Percentiles rank a stretch among this genome's conserved stretches.
These are phyloP conservation scores for Habropoda laboriosa DNA, from an alignment of 1,140 invertebrate species.

Conservation along the genomic window DNA sequence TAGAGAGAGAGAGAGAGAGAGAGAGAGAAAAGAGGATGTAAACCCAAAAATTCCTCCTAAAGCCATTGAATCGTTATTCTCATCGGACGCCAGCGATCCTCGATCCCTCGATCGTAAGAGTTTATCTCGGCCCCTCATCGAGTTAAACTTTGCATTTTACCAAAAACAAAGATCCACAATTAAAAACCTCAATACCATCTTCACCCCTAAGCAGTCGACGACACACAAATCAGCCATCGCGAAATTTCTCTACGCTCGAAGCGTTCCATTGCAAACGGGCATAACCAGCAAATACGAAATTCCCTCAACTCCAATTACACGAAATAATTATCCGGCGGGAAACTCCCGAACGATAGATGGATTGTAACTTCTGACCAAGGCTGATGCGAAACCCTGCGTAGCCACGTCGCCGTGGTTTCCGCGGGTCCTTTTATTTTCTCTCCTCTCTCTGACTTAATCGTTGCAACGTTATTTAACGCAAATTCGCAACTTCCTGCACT, in stretches of 20 bases:
- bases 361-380: neutral
- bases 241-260: neutral
- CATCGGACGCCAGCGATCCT: too few species aligned
- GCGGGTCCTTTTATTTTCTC: neutral
- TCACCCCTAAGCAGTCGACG: too few species aligned
- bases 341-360: constrained; percentile 11
- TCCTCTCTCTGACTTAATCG: neutral
- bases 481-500: neutral
- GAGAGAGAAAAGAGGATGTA: too few species aligned
- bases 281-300: constrained; percentile 7
- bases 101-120: too few species aligned
- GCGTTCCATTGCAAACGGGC: neutral
- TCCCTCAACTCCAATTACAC: constrained; percentile 17
- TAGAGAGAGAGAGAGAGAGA: too few species aligned
- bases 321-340: constrained; percentile 28
- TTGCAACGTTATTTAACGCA: constrained; percentile 5
- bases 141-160: too few species aligned
- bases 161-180: too few species aligned
- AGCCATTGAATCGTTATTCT: too few species aligned
- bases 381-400: neutral
- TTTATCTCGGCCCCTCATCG: too few species aligned
- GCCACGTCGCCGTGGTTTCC: neutral
- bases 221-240: neutral
- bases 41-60: too few species aligned
- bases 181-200: too few species aligned